phyloP scores from a whole-genome alignment of 2,113 vertebrate genomes.

The Columba janthina region DNA sequence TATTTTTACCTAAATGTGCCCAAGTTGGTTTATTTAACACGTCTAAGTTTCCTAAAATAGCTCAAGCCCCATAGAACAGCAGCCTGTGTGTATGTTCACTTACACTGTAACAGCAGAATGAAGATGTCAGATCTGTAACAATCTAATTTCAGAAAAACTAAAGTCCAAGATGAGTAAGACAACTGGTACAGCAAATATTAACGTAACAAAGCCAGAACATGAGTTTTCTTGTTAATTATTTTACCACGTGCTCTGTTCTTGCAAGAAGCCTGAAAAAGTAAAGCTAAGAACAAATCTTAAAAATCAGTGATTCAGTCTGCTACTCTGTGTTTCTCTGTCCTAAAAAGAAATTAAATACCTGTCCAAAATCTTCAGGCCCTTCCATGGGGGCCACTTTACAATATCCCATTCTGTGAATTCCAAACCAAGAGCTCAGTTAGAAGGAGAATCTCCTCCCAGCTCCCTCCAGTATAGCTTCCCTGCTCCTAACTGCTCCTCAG shows the following conservation, averaged over 20 bases:
- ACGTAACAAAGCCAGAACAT: neutral
- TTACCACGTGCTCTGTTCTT: neutral
- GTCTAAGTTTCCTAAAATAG: neutral
- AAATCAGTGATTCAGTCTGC: neutral
- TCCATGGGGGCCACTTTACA: neutral
- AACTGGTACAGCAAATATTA: neutral
- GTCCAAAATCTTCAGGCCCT: neutral
- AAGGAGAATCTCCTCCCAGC: neutral
- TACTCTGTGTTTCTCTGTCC: rapidly evolving
- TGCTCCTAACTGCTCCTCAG: neutral
- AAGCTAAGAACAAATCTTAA: neutral
- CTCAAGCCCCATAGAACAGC: neutral
- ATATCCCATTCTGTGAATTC: neutral
- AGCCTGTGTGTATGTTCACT: neutral
- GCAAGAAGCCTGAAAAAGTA: neutral
- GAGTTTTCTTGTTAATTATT: neutral
- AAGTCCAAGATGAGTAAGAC: neutral
- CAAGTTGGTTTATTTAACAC: neutral
- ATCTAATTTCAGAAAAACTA: neutral
- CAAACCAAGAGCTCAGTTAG: neutral
- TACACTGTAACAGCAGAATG: neutral
- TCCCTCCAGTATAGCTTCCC: neutral
- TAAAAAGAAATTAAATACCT: neutral
- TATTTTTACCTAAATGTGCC: neutral
- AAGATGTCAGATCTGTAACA: neutral